These are phyloP conservation scores for Coregonus suidteri DNA, from an alignment of 2,797 vertebrate genomes.

Conservation along the genomic window DNA sequence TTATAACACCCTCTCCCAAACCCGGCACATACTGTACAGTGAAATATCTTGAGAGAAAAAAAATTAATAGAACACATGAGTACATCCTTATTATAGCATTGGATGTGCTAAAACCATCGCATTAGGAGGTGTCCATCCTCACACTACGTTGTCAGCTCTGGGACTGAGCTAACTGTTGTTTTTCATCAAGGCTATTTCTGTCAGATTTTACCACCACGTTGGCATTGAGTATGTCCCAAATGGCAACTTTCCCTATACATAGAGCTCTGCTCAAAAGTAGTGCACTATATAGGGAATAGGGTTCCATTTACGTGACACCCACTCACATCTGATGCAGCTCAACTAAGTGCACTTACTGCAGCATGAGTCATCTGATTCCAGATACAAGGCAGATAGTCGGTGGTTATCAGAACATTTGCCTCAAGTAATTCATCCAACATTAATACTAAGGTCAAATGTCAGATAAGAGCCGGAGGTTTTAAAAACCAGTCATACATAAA, in stretches of 20 bases:
- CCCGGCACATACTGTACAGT: conserved; percentile 8
- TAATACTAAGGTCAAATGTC: not conserved
- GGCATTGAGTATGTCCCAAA: not conserved
- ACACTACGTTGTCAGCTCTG: conserved; percentile 47
- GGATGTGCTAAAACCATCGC: conserved; percentile 58
- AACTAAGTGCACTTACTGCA: not conserved
- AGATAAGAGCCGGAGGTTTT: not conserved
- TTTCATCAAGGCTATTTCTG: not conserved
- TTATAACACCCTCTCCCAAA: not conserved
- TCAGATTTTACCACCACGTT: not conserved
- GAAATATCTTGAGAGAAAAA: conserved; percentile 10
- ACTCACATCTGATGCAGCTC: not conserved
- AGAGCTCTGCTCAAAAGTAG: not conserved
- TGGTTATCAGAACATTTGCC: not conserved
- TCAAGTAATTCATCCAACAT: not conserved
- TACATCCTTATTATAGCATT: conserved; percentile 51
- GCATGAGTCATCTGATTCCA: not conserved
- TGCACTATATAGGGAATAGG: not conserved
- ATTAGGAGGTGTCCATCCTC: conserved; percentile 52
- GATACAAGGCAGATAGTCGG: not conserved
- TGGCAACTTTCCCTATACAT: too few relatives aligned
- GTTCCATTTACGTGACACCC: not conserved
- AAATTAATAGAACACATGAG: not conserved
- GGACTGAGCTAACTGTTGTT: conserved; percentile 22
- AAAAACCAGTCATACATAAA: not conserved